Percentiles rank a stretch among this genome's conserved stretches.
These are phyloP conservation scores for Gobio occitaniae DNA, from an alignment of 2,797 vertebrate genomes.

Conservation along the genomic window DNA sequence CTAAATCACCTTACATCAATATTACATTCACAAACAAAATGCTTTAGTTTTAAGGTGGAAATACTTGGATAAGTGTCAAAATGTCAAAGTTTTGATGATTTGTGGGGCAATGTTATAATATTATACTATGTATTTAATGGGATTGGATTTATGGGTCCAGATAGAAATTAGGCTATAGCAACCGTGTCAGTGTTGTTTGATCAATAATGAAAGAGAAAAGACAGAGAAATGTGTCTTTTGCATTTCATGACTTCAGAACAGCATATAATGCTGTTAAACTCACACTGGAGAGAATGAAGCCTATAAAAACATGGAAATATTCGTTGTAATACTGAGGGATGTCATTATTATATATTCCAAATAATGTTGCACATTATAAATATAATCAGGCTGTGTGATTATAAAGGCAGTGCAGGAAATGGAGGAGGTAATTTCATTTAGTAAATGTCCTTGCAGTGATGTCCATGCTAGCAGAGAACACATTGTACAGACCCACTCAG, in stretches of 20 bases:
- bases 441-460: conserved; percentile 17
- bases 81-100: not conserved
- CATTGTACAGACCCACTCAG: not conserved
- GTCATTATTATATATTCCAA: conserved; percentile 1
- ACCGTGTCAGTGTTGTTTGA: not conserved
- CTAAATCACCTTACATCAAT: conserved; percentile 10
- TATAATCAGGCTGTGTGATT: conserved; percentile 3
- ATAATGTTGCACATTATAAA: not conserved
- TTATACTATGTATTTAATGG: not conserved
- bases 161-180: not conserved
- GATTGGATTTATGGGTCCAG: not conserved
- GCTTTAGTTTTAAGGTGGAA: conserved; percentile 19
- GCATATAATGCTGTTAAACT: not conserved
- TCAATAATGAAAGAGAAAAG: not conserved
- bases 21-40: conserved; percentile 7
- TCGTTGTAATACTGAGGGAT: not conserved
- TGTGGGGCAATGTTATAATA: not conserved
- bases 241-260: not conserved
- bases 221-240: not conserved
- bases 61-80: conserved; percentile 7
- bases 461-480: not conserved
- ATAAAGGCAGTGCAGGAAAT: not conserved
- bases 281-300: not conserved
- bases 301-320: not conserved
- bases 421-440: not conserved